Percentiles rank a stretch among this genome's conserved stretches.
Conservation (phyloP, 35 echinoderm and acorn worm species). For the Chiridota heheva region DNA sequence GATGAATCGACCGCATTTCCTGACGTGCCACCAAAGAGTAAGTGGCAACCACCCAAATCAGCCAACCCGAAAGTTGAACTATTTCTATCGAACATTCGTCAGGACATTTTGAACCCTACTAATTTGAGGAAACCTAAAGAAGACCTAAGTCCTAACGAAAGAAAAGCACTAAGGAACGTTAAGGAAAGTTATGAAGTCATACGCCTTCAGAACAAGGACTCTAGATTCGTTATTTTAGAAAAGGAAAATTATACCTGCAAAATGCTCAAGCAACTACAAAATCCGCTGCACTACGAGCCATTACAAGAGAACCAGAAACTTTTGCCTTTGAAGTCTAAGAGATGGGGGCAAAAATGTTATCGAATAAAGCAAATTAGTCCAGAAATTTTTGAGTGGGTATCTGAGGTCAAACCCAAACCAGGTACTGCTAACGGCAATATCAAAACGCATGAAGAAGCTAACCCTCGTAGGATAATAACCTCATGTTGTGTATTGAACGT, state of each 20-base stretch:
- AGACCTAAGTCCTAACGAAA: not conserved
- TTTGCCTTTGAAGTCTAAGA: not conserved
- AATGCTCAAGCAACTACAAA: not conserved
- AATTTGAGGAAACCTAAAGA: not conserved
- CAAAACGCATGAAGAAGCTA: not conserved
- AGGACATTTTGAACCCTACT: not conserved
- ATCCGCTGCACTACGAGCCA: not conserved
- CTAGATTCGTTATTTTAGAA: not conserved
- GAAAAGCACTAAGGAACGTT: not conserved
- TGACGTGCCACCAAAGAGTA: not conserved
- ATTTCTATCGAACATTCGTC: not conserved
- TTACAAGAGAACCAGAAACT: not conserved
- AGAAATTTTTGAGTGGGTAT: not conserved
- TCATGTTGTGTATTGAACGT: not conserved
- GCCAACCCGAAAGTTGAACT: not conserved
- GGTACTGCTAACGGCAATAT: conserved; percentile 7
- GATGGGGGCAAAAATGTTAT: not conserved
- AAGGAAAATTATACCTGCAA: not conserved
- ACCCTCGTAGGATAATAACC: not conserved
- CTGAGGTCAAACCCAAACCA: not conserved
- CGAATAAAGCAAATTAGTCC: not conserved
- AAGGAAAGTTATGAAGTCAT: not conserved
- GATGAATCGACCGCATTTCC: no score
- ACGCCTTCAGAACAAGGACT: not conserved
- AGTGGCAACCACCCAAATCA: not conserved